Conservation (phyloP, 2,113 vertebrate genomes). For the Cebus imitator region DNA sequence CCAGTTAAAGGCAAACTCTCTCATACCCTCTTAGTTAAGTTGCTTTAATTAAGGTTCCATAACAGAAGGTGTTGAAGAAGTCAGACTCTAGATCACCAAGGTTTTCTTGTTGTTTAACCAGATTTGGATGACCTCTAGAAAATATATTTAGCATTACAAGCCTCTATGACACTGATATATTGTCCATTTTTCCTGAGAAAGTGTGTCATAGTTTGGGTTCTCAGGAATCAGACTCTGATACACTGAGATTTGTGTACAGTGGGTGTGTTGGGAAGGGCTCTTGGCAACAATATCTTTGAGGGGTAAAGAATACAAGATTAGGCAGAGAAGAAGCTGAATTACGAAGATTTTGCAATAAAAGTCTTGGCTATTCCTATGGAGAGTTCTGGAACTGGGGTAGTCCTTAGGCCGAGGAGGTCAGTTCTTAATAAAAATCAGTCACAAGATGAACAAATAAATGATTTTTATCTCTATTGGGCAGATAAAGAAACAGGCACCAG, state of each 20-base stretch:
- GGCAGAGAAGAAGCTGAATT: neutral
- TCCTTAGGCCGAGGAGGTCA: neutral
- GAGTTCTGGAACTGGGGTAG: neutral
- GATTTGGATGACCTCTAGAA: neutral
- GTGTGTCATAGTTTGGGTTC: neutral
- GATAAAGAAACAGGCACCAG: neutral
- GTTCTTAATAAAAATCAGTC: slow-evolving; percentile 12
- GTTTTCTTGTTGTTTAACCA: neutral
- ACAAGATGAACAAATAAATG: neutral
- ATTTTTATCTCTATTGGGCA: neutral
- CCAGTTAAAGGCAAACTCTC: neutral
- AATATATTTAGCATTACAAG: neutral
- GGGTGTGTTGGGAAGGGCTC: neutral
- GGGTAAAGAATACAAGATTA: neutral
- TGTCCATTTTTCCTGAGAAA: neutral
- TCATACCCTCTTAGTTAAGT: neutral
- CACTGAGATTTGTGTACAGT: neutral
- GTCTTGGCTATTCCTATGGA: neutral
- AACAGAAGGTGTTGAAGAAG: neutral
- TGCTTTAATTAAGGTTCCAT: neutral
- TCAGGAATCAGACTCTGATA: neutral
- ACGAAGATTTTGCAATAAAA: neutral
- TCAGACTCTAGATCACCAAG: neutral
- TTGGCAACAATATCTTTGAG: neutral
- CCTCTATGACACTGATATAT: neutral